Conservation (phyloP, 2,797 vertebrate genomes). For the Sebastes miniatus region DNA sequence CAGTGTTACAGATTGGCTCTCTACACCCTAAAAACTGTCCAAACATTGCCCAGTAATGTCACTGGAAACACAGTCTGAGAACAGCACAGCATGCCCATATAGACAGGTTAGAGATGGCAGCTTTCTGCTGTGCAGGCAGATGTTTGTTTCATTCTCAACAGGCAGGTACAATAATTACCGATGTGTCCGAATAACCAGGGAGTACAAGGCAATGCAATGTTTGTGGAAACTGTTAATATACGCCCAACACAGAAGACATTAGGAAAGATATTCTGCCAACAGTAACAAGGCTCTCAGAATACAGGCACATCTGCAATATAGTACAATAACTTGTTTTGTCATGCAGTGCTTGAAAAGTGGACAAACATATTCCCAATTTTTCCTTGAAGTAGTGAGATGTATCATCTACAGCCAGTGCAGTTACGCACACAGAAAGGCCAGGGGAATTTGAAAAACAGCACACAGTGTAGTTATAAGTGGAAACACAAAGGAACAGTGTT, state of each 20-base stretch:
- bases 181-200: conserved; percentile 26
- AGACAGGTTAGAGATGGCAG: conserved; percentile 32
- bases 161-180: conserved; percentile 36
- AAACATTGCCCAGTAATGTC: conserved; percentile 12
- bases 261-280: background rate
- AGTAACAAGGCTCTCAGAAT: background rate
- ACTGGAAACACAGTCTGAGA: conserved; percentile 1
- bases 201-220: background rate
- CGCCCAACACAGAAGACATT: background rate
- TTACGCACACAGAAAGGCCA: background rate
- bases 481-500: background rate
- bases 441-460: background rate
- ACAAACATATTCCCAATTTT: background rate
- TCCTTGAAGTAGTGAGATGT: background rate
- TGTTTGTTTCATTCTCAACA: conserved; percentile 51
- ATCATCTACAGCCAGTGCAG: background rate
- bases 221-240: background rate
- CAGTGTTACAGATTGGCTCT: background rate
- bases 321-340: background rate
- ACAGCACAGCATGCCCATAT: conserved; percentile 26
- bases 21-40: conserved; percentile 6
- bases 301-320: background rate
- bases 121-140: conserved; percentile 49
- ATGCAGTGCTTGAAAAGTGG: background rate
- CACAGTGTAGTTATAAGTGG: background rate